Percentiles rank a stretch among this genome's conserved stretches.
phyloP scores from a whole-genome alignment of 2,888 invertebrate genomes.

The Heliconius erato region DNA sequence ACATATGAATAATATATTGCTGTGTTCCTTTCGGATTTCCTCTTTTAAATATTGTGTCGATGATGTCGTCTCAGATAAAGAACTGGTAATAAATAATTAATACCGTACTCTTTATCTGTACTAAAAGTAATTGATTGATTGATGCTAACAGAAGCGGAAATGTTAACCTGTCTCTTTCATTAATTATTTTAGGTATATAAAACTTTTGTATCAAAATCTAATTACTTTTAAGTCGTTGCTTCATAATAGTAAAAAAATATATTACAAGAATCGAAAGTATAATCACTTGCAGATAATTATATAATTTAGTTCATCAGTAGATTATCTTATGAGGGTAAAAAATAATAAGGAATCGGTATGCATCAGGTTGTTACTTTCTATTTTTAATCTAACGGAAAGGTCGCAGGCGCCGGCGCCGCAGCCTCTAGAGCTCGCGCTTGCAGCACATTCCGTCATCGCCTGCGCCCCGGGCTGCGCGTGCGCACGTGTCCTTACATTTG shows the following conservation, averaged over 20 bases:
- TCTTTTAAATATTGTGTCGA: constrained; percentile 37
- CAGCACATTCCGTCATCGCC: constrained; percentile 80
- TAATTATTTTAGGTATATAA: constrained; percentile 1
- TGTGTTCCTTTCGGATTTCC: constrained; percentile 26
- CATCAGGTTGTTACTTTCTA: constrained; percentile 82
- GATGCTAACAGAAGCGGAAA: constrained; percentile 40
- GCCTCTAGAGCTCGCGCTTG: constrained; percentile 75
- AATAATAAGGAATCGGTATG: constrained; percentile 78
- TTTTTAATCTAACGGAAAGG: constrained; percentile 83
- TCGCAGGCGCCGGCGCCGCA: constrained; percentile 76
- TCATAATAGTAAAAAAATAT: constrained; percentile 3
- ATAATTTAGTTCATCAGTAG: constrained; percentile 67
- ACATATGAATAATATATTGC: background rate
- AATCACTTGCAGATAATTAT: constrained; percentile 62
- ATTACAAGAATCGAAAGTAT: constrained; percentile 66
- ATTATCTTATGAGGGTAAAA: constrained; percentile 72
- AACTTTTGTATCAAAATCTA: background rate
- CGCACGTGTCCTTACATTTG: constrained; percentile 59
- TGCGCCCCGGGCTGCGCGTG: constrained; percentile 81
- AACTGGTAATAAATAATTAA: constrained; percentile 36
- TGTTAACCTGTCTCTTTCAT: constrained; percentile 20
- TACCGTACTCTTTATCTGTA: constrained; percentile 30
- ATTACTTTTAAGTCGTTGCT: background rate
- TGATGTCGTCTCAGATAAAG: constrained; percentile 38
- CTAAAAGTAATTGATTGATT: constrained; percentile 30